Evolutionary conservation across 1,140 invertebrate species (phyloP), one percentile per base, ranked within the genome.

Genomic region (Galendromus occidentalis): DNA sequence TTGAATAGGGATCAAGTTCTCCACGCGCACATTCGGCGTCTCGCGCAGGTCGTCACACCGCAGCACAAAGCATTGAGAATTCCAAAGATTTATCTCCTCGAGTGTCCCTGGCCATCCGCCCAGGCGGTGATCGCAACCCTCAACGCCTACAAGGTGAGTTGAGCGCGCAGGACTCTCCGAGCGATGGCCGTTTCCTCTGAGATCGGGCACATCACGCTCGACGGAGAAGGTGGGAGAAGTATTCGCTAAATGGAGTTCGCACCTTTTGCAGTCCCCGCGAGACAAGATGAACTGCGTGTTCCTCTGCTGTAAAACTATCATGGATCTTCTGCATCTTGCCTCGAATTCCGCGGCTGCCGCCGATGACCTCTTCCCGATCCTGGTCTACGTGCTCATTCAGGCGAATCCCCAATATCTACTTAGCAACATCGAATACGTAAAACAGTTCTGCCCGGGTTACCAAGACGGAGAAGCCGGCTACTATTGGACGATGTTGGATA

Each of bases 401-500:
- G 88, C 90, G 18, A 97, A 97, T 82, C 93, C 93, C 9, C 86
- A 87, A 20, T 87, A 86, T 63, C 79, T 98, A 65, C 79, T 98
- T n/a, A 97, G 92, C 0, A 98, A 91, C 2, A 84, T 98, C 70
- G 91, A 98, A 76, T 96, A 95, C 74, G 90, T 98, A 47, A 86
- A 86, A 72, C 90, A 86, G 72, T 93, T 95, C 74, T 92, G 89
- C 71, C 85, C 84, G 39, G 82, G 84, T 68, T 82, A 85, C 67
- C 79, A 96, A 17, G 80, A 82, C 69, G 93, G 94, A 41, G 91
- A 95, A 77, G 88, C 94, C 74, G 85, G 88, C 73, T 98, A 97
- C 77, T 96, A 92, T 84, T 98, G 94, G 94, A 94, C 91, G 44
- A 92, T 97, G 75, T 97, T 98, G 76, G 88, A 86, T 69, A 87